Conservation (phyloP, 2,113 vertebrate species). For the Melanocharis versteri region DNA sequence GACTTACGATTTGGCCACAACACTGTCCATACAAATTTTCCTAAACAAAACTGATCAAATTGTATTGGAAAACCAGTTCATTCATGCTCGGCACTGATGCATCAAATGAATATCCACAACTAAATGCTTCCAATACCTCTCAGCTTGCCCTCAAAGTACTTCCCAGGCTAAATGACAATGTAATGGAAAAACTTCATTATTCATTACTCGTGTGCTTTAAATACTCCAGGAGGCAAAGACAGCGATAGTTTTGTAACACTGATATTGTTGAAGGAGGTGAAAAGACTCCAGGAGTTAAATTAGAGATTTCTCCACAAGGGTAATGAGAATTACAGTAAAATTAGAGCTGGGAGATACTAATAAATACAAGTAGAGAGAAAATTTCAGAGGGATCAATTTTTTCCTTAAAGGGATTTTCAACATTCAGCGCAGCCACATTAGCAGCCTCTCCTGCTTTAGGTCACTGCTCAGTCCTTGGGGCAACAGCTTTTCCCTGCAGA, state of each 20-base stretch:
- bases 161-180: background rate
- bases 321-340: background rate
- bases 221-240: slow-evolving; percentile 3
- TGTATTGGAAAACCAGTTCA: background rate
- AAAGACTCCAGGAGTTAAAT: slow-evolving; percentile 16
- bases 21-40: background rate
- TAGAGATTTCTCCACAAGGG: background rate
- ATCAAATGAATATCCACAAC: background rate
- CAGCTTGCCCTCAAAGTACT: background rate
- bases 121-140: background rate
- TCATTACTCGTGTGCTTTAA: background rate
- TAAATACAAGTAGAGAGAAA: background rate
- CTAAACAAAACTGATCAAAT: background rate
- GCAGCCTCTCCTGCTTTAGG: background rate
- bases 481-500: slow-evolving; percentile 31
- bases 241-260: background rate
- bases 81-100: background rate
- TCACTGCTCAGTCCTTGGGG: background rate
- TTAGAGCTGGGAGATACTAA: background rate
- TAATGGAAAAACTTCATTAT: background rate
- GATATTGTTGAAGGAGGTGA: background rate
- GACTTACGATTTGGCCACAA: background rate
- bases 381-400: background rate
- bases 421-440: background rate
- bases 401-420: background rate